Evolutionary conservation across 2,113 vertebrate species (phyloP).

Genomic region (Spermophilus dauricus): DNA sequence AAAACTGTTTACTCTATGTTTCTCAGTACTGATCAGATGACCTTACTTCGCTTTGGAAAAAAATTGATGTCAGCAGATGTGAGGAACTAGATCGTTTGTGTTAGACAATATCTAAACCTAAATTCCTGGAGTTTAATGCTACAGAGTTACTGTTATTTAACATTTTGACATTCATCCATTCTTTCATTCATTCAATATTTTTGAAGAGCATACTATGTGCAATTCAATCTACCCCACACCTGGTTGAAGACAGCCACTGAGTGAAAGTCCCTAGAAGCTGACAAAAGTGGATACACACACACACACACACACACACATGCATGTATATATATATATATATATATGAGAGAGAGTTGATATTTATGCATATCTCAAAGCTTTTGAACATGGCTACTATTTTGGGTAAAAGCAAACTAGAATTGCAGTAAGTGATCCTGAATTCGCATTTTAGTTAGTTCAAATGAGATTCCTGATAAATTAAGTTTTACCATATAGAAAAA

Average conservation of each 20-base stretch:
- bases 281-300: no score
- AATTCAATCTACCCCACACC: background rate
- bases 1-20: background rate
- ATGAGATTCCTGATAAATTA: background rate
- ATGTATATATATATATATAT: no score
- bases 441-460: background rate
- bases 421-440: background rate
- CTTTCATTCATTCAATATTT: background rate
- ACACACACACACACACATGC: no score
- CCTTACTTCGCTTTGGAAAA: background rate
- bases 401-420: fast-evolving
- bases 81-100: no score
- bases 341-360: no score
- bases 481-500: background rate
- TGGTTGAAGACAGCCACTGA: fast-evolving
- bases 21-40: background rate
- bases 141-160: background rate
- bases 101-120: background rate
- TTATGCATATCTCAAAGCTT: background rate
- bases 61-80: background rate
- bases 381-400: background rate
- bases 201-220: background rate
- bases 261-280: background rate
- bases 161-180: background rate
- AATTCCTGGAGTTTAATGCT: background rate